These are phyloP conservation scores for Cottoperca gobio DNA, from an alignment of 2,797 vertebrate genomes.

Conservation along the genomic window DNA sequence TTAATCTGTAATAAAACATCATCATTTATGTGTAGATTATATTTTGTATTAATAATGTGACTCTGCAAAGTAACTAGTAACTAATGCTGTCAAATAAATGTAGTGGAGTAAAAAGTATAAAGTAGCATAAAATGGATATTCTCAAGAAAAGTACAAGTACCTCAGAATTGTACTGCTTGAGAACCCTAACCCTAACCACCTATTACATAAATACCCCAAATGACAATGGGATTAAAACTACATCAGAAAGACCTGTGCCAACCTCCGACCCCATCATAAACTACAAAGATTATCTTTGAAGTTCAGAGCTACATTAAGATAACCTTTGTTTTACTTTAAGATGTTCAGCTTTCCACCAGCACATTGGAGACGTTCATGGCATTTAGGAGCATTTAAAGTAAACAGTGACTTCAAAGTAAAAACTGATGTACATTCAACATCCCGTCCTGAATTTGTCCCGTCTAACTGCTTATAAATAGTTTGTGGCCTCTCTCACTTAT, in stretches of 20 bases:
- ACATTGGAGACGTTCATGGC: conserved; percentile 8
- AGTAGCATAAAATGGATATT: not conserved
- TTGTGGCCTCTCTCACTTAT: not conserved
- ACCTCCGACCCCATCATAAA: too few species aligned
- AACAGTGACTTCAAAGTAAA: conserved; percentile 46
- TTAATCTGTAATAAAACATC: not conserved
- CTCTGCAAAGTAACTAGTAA: not conserved
- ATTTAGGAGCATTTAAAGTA: conserved; percentile 37
- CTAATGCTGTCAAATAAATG: not conserved
- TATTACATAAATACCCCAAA: not conserved
- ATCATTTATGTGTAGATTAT: not conserved
- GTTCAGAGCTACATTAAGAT: conserved; percentile 16
- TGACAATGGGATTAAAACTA: too few species aligned
- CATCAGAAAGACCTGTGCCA: too few species aligned
- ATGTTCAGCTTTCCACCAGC: conserved; percentile 21
- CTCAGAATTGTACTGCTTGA: not conserved
- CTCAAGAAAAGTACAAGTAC: not conserved
- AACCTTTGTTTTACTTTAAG: not conserved
- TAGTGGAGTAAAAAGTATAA: not conserved
- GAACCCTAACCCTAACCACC: not conserved
- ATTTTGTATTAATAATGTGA: not conserved
- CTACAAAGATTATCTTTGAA: conserved; percentile 36
- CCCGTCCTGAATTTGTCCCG: conserved; percentile 24
- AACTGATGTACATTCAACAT: conserved; percentile 13
- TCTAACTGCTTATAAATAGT: conserved; percentile 30